A percentile compares a stretch with the other conserved stretches of the same genome.
These are phyloP conservation scores for Odontamblyopus lacepedii DNA, from an alignment of 2,797 vertebrate genomes.

Conservation along the genomic window DNA sequence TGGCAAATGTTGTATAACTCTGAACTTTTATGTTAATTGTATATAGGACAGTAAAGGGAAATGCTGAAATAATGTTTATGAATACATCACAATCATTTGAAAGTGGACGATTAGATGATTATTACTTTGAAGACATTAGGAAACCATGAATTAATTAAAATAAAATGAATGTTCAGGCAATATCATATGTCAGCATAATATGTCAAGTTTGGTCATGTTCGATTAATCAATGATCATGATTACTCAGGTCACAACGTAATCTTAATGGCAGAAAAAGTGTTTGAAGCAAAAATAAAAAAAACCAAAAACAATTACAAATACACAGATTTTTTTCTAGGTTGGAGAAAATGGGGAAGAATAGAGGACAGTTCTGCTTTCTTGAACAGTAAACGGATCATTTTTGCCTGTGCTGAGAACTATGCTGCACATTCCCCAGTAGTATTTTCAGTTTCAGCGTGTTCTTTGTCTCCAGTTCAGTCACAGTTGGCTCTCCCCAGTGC, in stretches of 20 bases:
- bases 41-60: background rate
- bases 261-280: too few species aligned
- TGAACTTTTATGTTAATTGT: background rate
- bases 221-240: too few species aligned
- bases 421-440: constrained; percentile 19
- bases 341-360: background rate
- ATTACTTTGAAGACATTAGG: background rate
- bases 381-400: background rate
- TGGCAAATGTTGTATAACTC: background rate
- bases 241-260: too few species aligned
- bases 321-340: background rate
- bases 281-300: too few species aligned
- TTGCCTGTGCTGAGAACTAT: constrained; percentile 8
- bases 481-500: constrained; percentile 41
- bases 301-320: background rate
- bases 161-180: background rate
- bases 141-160: background rate
- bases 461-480: constrained; percentile 35
- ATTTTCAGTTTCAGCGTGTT: constrained; percentile 30
- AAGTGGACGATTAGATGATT: background rate
- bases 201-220: too few species aligned
- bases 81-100: too few species aligned
- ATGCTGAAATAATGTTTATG: too few species aligned
- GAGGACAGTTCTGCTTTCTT: background rate
- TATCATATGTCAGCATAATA: background rate